Evolutionary conservation across 2,113 vertebrate species (phyloP).

Genomic region (Hydrolagus affinis): DNA sequence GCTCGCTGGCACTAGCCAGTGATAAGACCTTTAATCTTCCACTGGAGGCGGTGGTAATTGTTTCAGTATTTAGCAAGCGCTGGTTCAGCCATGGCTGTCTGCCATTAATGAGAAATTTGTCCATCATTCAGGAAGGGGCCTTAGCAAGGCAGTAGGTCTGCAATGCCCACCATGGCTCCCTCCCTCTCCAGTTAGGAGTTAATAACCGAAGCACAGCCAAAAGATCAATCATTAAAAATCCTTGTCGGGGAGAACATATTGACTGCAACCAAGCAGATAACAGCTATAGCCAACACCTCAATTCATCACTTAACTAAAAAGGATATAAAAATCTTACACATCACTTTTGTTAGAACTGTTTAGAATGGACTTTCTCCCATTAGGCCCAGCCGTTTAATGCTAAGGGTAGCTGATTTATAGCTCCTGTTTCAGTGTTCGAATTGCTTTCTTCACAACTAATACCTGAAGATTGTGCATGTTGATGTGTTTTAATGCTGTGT

Average conservation of each 20-base stretch:
- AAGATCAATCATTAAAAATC: slow-evolving; percentile 69
- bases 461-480: slow-evolving; percentile 15
- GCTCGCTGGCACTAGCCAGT: not conserved
- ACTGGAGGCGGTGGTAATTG: not conserved
- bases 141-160: slow-evolving; percentile 1
- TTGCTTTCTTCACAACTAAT: slow-evolving; percentile 10
- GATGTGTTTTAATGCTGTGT: slow-evolving; percentile 19
- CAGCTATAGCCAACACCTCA: slow-evolving; percentile 57
- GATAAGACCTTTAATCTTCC: not conserved
- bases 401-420: slow-evolving; percentile 21
- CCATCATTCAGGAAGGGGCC: not conserved
- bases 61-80: not conserved
- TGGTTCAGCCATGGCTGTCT: not conserved
- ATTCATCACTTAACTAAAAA: slow-evolving; percentile 58
- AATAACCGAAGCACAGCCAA: slow-evolving; percentile 67
- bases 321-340: not conserved
- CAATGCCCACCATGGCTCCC: slow-evolving; percentile 24
- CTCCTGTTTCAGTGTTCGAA: not conserved
- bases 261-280: slow-evolving; percentile 72
- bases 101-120: slow-evolving; percentile 10
- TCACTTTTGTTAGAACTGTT: not conserved
- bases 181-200: slow-evolving; percentile 44
- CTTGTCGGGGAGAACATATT: slow-evolving; percentile 76
- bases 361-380: not conserved
- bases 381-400: not conserved